Conservation (phyloP, 2,888 invertebrate species). For the Dione vanillae region DNA sequence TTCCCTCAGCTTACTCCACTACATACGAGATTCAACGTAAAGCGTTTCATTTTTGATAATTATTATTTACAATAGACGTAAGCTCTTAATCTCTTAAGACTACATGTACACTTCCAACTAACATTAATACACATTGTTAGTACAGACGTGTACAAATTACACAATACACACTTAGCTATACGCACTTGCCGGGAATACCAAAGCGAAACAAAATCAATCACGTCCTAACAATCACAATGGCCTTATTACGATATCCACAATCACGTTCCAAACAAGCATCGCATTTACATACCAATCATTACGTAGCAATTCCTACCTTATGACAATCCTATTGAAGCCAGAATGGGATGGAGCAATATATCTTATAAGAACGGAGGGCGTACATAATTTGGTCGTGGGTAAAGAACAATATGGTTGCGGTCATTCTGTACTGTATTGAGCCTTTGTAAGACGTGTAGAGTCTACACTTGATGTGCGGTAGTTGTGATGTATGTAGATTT, state of each 20-base stretch:
- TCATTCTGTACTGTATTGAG: constrained; percentile 45
- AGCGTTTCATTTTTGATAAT: too few species aligned
- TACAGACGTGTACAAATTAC: constrained; percentile 15
- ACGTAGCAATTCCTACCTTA: constrained; percentile 20
- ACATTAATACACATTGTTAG: not conserved
- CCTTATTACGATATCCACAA: constrained; percentile 39
- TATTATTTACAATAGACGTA: not conserved
- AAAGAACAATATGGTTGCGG: constrained; percentile 45
- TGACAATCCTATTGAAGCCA: not conserved
- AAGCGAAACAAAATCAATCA: constrained; percentile 25
- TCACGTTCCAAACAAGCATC: constrained; percentile 39
- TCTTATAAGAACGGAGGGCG: constrained; percentile 45
- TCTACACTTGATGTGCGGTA: constrained; percentile 29
- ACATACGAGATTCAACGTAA: too few species aligned
- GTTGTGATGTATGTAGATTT: not conserved
- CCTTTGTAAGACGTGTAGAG: constrained; percentile 44
- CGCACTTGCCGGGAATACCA: constrained; percentile 2
- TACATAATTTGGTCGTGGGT: constrained; percentile 48
- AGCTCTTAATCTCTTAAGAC: not conserved
- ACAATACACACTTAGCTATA: not conserved
- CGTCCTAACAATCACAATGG: constrained; percentile 20
- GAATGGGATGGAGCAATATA: constrained; percentile 28
- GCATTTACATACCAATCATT: constrained; percentile 41
- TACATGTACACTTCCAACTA: not conserved
- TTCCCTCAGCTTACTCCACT: too few species aligned